Percentiles rank a stretch among this genome's conserved stretches.
phyloP scores from a whole-genome alignment of 2,888 invertebrate genomes.

The Boloria euphrosyne region DNA sequence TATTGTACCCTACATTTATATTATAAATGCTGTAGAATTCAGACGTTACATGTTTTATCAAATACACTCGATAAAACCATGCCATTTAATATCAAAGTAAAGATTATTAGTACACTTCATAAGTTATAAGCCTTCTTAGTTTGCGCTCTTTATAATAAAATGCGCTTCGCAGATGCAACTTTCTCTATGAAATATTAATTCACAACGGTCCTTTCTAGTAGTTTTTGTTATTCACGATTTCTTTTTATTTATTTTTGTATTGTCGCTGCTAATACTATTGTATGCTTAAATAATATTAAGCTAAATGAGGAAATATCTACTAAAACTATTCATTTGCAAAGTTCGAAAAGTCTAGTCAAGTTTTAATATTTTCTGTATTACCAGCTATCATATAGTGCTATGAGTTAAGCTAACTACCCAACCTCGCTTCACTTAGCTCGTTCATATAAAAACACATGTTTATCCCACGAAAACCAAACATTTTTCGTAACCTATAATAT shows the following conservation, averaged over 20 bases:
- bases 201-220: conserved; percentile 25
- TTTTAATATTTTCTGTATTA: no score
- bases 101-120: conserved; percentile 13
- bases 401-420: no score
- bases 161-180: conserved; percentile 30
- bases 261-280: conserved; percentile 9
- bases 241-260: conserved; percentile 23
- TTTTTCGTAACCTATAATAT: no score
- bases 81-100: neutral
- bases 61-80: no score
- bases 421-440: no score
- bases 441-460: no score
- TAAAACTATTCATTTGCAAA: neutral
- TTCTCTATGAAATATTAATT: conserved; percentile 37
- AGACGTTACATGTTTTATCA: no score
- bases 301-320: neutral
- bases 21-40: no score
- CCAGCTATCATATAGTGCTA: no score
- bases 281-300: conserved; percentile 1
- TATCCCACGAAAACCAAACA: no score
- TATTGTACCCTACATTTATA: no score
- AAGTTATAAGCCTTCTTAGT: conserved; percentile 21
- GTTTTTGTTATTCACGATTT: conserved; percentile 29
- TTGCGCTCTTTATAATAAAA: conserved; percentile 28
- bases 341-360: no score